Conservation (phyloP, 64 coral and sea anemone genomes). For the Montipora capricornis region DNA sequence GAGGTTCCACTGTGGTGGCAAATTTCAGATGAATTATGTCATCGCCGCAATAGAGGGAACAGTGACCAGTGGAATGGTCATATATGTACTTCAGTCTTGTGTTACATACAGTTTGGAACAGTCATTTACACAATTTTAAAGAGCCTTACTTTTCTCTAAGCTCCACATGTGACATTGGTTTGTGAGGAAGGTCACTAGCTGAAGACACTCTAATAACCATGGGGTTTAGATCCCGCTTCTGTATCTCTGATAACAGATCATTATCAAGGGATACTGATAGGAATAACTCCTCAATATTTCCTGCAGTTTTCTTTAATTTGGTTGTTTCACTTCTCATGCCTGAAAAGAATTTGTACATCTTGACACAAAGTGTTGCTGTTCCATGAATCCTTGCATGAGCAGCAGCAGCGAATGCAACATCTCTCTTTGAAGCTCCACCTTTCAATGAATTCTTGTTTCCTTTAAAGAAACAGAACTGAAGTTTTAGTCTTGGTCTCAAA, state of each 20-base stretch:
- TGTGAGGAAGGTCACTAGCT: slow-evolving; percentile 78
- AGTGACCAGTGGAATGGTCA: no score
- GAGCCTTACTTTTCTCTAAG: slow-evolving; percentile 86
- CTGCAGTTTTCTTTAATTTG: slow-evolving; percentile 62
- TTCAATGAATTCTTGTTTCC: slow-evolving; percentile 27
- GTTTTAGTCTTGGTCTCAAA: no score
- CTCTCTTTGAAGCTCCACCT: slow-evolving; percentile 27
- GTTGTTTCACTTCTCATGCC: slow-evolving; percentile 73
- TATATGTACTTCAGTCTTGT: no score
- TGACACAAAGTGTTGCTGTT: slow-evolving; percentile 58
- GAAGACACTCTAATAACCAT: slow-evolving; percentile 95
- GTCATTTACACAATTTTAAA: neutral
- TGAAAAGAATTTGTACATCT: slow-evolving; percentile 85
- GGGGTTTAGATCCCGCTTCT: slow-evolving; percentile 86
- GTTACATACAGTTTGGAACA: no score
- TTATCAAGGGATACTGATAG: slow-evolving; percentile 86
- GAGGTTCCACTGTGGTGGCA: no score
- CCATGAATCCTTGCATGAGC: slow-evolving; percentile 71
- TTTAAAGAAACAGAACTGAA: neutral
- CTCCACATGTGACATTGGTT: slow-evolving; percentile 75
- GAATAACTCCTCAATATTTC: slow-evolving; percentile 83
- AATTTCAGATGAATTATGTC: no score
- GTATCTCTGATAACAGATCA: slow-evolving; percentile 75
- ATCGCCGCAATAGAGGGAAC: no score
- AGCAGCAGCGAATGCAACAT: slow-evolving; percentile 22